These are phyloP conservation scores for Columba guinea DNA, from an alignment of 2,797 vertebrate species.

Conservation along the genomic window DNA sequence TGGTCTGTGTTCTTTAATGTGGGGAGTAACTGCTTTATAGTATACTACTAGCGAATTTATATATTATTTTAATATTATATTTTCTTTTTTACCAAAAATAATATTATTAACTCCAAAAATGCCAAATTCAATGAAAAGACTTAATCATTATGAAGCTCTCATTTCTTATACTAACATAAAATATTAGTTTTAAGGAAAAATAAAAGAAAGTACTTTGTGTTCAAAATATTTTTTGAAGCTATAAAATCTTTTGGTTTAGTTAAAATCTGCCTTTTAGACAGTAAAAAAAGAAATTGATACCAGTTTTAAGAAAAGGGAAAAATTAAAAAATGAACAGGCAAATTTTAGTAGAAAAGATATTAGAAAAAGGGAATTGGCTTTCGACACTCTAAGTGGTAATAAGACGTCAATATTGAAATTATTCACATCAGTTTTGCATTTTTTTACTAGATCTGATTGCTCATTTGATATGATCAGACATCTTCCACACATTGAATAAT, in stretches of 20 bases:
- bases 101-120: background rate
- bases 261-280: background rate
- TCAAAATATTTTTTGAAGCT: background rate
- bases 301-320: background rate
- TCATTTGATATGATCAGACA: background rate
- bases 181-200: background rate
- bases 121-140: background rate
- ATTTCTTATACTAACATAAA: background rate
- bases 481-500: background rate
- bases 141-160: background rate
- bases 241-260: background rate
- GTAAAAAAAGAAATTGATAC: background rate
- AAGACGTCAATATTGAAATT: background rate
- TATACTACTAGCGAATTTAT: background rate
- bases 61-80: background rate
- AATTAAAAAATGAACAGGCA: rapidly evolving
- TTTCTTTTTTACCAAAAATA: background rate
- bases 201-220: background rate
- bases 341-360: background rate
- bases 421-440: background rate
- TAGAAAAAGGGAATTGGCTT: background rate
- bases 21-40: background rate
- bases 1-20: slow-evolving; percentile 24
- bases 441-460: background rate
- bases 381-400: background rate